Base-by-base conservation (phyloP, 2,888 invertebrate species). In the Hirtodrosophila duncani region DNA sequence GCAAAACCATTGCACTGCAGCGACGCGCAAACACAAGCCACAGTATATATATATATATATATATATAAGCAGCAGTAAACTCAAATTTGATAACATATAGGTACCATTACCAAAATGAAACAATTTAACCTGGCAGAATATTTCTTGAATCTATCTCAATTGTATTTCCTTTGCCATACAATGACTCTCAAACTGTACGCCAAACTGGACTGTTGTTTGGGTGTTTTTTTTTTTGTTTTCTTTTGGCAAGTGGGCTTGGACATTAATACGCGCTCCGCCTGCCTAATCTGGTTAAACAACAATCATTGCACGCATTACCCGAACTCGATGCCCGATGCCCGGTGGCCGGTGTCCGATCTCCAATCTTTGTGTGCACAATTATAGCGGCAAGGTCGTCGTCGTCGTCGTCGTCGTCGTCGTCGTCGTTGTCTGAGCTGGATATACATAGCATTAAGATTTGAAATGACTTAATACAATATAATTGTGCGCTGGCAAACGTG, bases 401-500 rank as follows among this genome's bases (percentile, higher is more conserved):
- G 62, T 58, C 29, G 13, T 52, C 33, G 52, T 17, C 34, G 42
- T 24, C 21, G 33, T 13, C 16, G 23, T 50, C 20, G 44, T 18
- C 14, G 26, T 38, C n/a, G n/a, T n/a, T n/a, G n/a, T n/a, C n/a
- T n/a, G n/a, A 8, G 5, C 5, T 29, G 29, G 7, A 20, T 20
- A 7, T 5, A 20, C 4, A 6, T 44, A 31, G 50, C 61, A 69
- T 68, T 69, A 65, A 56, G 62, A 68, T 68, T 69, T 51, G 46
- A 48, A 72, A 69, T 75, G 65, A 60, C 72, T 67, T 67, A 71
- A 75, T 69, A 71, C 41, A 55, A 57, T 45, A 51, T 57, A 75
- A 69, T 67, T 75, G 68, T 43, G 56, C 34, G 30, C 20, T 17
- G 13, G 30, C 14, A 21, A 52, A 34, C 30, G 42, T 29, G 37